Evolutionary conservation across 2,797 vertebrate genomes (phyloP), one percentile per base, ranked within the genome.

Genomic region (Fundulus diaphanus): DNA sequence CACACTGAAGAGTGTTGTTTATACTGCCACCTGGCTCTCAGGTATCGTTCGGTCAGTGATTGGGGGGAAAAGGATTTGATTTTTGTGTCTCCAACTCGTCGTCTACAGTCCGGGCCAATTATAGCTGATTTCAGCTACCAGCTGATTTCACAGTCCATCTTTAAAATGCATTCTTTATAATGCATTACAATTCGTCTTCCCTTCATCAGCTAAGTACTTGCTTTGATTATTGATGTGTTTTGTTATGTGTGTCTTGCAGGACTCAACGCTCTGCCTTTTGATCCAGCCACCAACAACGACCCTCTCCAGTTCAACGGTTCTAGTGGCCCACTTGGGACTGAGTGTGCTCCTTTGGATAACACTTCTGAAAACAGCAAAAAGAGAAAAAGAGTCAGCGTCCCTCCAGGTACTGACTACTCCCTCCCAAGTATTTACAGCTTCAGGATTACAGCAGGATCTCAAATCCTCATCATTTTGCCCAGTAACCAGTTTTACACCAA

Each of bases 181-280:
- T 70, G 49, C 68, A 31, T 69, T 11, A 29, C 29, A 5, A 51
- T 63, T 56, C 66, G 74, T 78, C 69, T 20, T 27, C 15, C 27
- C 70, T 31, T 76, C 33, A 51, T 24, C 5, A 24, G n/a, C n/a
- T 42, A 15, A 52, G 48, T 65, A 11, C 5, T 67, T 31, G n/a
- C n/a, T 59, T 72, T 46, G 37, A 77, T 71, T 68, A 74, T 65
- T 7, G 22, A 66, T 33, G 6, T 37, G 35, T 49, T 89, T n/a
- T 80, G 11, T 77, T 29, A 84, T 82, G 77, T 81, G 81, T 88
- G 67, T 89, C 86, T 88, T 79, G 54, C 84, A 99, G 98, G 96
- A 88, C 95, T 98, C 91, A 97, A 95, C 90, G 90, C 95, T 75
- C 90, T 98, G 88, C 86, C 96, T 84, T 98, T 98, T 86, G 97